These are phyloP conservation scores for Melitaea cinxia DNA, from an alignment of 1,140 invertebrate genomes.

Conservation along the genomic window DNA sequence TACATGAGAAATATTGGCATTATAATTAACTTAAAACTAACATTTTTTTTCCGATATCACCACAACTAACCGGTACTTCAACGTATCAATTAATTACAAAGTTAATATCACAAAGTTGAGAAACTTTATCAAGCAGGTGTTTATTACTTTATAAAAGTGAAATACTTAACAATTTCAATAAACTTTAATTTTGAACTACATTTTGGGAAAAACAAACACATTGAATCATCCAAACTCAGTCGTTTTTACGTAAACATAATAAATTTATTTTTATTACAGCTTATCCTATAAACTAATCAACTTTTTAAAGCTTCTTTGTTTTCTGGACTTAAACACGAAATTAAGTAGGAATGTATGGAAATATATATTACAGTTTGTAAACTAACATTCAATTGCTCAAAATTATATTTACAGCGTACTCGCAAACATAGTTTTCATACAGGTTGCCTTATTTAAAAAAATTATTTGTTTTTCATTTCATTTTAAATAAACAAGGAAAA, in stretches of 20 bases:
- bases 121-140: slow-evolving; percentile 5
- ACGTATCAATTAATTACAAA: slow-evolving; percentile 32
- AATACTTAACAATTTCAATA: neutral
- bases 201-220: slow-evolving; percentile 2
- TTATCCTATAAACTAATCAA: slow-evolving; percentile 49
- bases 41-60: slow-evolving; percentile 34
- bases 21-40: slow-evolving; percentile 16
- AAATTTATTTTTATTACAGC: slow-evolving; percentile 18
- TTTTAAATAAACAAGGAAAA: neutral
- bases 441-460: neutral
- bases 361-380: slow-evolving; percentile 33
- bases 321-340: slow-evolving; percentile 53
- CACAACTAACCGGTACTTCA: slow-evolving; percentile 32
- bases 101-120: slow-evolving; percentile 34
- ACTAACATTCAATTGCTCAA: slow-evolving; percentile 4
- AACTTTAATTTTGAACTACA: neutral
- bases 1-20: slow-evolving; percentile 26
- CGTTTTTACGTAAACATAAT: slow-evolving; percentile 21
- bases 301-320: slow-evolving; percentile 74
- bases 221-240: slow-evolving; percentile 25
- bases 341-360: slow-evolving; percentile 59
- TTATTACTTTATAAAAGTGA: neutral
- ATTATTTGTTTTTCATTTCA: neutral
- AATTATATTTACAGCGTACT: slow-evolving; percentile 17
- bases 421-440: neutral